phyloP scores from a whole-genome alignment of 2,113 vertebrate genomes.

The Megaptera novaeangliae region DNA sequence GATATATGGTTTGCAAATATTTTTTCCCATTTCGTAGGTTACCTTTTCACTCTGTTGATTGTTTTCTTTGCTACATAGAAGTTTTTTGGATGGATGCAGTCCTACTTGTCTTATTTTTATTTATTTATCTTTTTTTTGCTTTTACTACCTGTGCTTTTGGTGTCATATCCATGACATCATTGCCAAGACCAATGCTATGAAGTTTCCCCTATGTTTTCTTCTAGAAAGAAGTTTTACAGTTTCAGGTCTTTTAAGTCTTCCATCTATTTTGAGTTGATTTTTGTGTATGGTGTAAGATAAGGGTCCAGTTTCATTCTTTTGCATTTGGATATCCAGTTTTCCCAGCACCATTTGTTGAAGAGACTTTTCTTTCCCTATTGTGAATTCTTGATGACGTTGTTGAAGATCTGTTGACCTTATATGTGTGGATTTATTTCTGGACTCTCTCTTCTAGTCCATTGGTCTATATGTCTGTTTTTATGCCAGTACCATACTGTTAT shows the following conservation, averaged over 20 bases:
- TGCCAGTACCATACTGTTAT: not conserved
- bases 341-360: not conserved
- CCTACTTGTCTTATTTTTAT: not conserved
- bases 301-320: not conserved
- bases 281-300: not conserved
- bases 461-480: not conserved
- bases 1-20: not conserved
- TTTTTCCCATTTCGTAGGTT: not conserved
- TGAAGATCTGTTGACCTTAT: not conserved
- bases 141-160: not conserved
- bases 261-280: not conserved
- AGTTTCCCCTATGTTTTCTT: not conserved
- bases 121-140: not conserved
- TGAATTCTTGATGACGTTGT: not conserved
- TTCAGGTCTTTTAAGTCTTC: not conserved
- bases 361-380: not conserved
- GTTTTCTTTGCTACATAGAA: not conserved
- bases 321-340: not conserved
- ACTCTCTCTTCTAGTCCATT: not conserved
- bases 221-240: not conserved
- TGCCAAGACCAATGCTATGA: not conserved
- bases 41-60: not conserved
- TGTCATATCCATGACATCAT: not conserved
- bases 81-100: not conserved
- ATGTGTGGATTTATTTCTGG: not conserved